Conservation (phyloP, 1,140 invertebrate genomes). For the Drosophila rhopaloa region DNA sequence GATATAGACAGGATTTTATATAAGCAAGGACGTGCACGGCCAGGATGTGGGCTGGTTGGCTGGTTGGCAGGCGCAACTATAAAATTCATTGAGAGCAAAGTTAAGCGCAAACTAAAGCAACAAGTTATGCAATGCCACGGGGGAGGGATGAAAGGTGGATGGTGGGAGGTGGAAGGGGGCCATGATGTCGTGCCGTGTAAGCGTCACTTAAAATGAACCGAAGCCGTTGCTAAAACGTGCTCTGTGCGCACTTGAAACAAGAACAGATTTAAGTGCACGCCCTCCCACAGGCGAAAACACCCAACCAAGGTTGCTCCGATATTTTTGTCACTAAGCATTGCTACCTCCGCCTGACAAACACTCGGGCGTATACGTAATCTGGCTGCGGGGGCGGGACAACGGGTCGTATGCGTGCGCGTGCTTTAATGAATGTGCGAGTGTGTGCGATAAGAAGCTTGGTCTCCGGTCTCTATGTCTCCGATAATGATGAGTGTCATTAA, state of each 20-base stretch:
- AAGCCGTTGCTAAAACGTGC: slow-evolving; percentile 68
- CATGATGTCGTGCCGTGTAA: slow-evolving; percentile 67
- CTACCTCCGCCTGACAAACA: slow-evolving; percentile 56
- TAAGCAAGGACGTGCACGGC: slow-evolving; percentile 38
- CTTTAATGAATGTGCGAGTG: slow-evolving; percentile 65
- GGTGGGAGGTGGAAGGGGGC: background rate
- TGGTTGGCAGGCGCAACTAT: slow-evolving; percentile 64
- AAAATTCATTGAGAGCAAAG: slow-evolving; percentile 83
- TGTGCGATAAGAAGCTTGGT: slow-evolving; percentile 51
- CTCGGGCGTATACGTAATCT: slow-evolving; percentile 77
- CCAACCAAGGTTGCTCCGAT: slow-evolving; percentile 51
- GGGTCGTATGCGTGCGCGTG: slow-evolving; percentile 65
- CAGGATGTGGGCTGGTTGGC: slow-evolving; percentile 35
- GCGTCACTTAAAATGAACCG: slow-evolving; percentile 73
- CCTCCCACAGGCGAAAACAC: background rate
- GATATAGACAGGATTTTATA: slow-evolving; percentile 38
- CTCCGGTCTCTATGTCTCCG: slow-evolving; percentile 24
- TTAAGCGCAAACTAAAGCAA: slow-evolving; percentile 70
- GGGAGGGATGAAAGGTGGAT: background rate
- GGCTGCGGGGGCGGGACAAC: slow-evolving; percentile 17
- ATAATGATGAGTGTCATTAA: slow-evolving; percentile 81
- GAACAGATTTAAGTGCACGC: slow-evolving; percentile 76
- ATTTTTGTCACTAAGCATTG: slow-evolving; percentile 71
- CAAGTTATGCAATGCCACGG: slow-evolving; percentile 55
- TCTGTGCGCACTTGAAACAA: slow-evolving; percentile 70